Conservation (phyloP, 2,113 vertebrate species). For the Catharus bicknelli region DNA sequence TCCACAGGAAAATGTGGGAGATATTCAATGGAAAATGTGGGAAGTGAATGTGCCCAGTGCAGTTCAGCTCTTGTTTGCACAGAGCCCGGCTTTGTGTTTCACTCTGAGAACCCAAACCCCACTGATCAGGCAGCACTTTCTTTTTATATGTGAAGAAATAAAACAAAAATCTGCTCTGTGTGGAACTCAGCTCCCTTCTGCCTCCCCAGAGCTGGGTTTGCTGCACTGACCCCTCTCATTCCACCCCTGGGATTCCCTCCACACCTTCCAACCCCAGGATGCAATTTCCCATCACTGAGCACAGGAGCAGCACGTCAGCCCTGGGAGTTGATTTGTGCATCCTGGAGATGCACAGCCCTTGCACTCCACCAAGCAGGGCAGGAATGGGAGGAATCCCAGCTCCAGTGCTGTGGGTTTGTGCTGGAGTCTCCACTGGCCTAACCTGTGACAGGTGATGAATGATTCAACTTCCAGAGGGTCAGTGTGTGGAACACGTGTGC, state of each 20-base stretch:
- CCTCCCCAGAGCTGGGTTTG: neutral
- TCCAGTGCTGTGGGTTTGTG: neutral
- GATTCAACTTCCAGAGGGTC: neutral
- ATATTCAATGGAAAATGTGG: fast-evolving
- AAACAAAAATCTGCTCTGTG: neutral
- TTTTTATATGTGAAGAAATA: neutral
- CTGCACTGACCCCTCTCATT: neutral
- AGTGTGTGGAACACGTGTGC: neutral
- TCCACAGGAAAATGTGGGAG: neutral
- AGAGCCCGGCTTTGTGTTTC: neutral
- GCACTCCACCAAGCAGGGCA: constrained; percentile 33
- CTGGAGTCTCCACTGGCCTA: neutral
- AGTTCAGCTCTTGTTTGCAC: neutral
- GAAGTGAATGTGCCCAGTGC: fast-evolving
- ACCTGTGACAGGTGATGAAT: constrained; percentile 31
- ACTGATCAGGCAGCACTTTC: neutral
- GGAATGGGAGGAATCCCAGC: constrained; percentile 10
- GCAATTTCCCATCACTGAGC: neutral
- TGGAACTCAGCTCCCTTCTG: neutral
- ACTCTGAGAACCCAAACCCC: neutral
- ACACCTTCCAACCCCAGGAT: neutral
- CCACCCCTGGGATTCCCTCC: neutral
- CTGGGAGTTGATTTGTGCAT: constrained; percentile 23
- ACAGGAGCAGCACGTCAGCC: neutral
- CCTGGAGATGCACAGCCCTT: neutral